Conservation (phyloP, 2,797 vertebrate species). For the Pyrocephalus nanus region DNA sequence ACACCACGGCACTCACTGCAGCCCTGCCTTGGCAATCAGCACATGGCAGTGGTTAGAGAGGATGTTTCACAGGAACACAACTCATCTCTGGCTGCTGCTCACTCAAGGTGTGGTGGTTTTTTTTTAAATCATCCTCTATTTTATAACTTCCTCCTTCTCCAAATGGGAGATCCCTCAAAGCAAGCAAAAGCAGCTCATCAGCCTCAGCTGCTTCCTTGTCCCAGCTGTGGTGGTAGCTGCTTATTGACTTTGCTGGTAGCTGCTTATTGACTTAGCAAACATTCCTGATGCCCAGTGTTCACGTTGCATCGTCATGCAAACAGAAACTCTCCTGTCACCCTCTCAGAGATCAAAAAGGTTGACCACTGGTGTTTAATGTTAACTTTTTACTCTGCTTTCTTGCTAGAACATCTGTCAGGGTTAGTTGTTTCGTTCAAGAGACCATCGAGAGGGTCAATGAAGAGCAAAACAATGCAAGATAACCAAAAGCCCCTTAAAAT, state of each 20-base stretch:
- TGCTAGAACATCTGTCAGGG: neutral
- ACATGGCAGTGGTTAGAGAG: neutral
- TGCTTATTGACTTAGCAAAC: neutral
- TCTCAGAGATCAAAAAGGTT: neutral
- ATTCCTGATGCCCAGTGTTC: neutral
- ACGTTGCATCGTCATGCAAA: neutral
- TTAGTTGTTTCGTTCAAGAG: neutral
- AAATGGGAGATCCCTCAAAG: neutral
- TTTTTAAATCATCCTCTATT: neutral
- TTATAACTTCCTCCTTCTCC: neutral
- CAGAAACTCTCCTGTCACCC: neutral
- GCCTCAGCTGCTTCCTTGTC: neutral
- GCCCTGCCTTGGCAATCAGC: neutral
- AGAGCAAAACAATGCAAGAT: neutral
- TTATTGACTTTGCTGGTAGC: neutral
- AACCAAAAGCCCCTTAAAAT: constrained; percentile 3
- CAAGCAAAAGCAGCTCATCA: neutral
- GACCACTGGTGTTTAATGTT: neutral
- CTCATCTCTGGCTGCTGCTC: neutral
- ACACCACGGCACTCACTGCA: neutral
- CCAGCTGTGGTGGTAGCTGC: neutral
- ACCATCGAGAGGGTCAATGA: neutral
- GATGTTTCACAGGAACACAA: neutral
- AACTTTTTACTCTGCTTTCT: neutral
- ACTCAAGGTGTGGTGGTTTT: neutral